A percentile compares a stretch with the other conserved stretches of the same genome.
Evolutionary conservation across 92 coral and sea anemone species (phyloP).

Genomic region (Palythoa caribaeorum): DNA sequence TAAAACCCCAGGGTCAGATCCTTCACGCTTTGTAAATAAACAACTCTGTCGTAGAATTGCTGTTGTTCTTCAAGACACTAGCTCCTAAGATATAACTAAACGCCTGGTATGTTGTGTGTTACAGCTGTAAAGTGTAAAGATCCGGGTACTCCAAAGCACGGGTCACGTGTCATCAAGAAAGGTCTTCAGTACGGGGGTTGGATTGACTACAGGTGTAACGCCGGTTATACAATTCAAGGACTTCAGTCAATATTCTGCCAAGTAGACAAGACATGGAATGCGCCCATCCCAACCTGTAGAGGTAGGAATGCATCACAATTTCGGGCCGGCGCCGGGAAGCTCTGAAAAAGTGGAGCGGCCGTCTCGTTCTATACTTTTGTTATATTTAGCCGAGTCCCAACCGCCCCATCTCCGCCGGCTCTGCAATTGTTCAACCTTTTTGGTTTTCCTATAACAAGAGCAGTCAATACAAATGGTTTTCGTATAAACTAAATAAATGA

Average conservation of each 20-base stretch:
- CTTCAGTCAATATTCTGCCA: constrained; percentile 41
- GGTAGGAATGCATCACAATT: constrained; percentile 19
- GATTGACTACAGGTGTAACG: constrained; percentile 32
- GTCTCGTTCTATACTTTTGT: background rate
- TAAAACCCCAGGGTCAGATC: too few relatives aligned
- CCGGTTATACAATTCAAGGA: constrained; percentile 39
- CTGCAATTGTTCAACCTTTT: too few relatives aligned
- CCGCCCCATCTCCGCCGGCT: too few relatives aligned
- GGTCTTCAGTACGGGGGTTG: constrained; percentile 38
- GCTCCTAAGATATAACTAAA: background rate
- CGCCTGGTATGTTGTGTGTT: background rate
- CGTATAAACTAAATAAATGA: too few relatives aligned
- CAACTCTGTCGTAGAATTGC: too few relatives aligned
- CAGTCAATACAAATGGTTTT: too few relatives aligned
- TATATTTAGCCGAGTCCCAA: background rate
- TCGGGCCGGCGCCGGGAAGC: too few relatives aligned
- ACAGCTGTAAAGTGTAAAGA: constrained; percentile 55
- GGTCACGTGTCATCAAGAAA: constrained; percentile 11
- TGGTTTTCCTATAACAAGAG: too few relatives aligned
- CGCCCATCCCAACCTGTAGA: constrained; percentile 44
- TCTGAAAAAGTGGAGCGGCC: background rate
- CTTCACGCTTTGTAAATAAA: too few relatives aligned
- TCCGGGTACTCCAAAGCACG: constrained; percentile 57
- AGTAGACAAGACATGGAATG: constrained; percentile 42
- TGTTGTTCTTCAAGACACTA: too few relatives aligned